Evolutionary conservation across 2,888 invertebrate genomes (phyloP).

Genomic region (Malachius bipustulatus): DNA sequence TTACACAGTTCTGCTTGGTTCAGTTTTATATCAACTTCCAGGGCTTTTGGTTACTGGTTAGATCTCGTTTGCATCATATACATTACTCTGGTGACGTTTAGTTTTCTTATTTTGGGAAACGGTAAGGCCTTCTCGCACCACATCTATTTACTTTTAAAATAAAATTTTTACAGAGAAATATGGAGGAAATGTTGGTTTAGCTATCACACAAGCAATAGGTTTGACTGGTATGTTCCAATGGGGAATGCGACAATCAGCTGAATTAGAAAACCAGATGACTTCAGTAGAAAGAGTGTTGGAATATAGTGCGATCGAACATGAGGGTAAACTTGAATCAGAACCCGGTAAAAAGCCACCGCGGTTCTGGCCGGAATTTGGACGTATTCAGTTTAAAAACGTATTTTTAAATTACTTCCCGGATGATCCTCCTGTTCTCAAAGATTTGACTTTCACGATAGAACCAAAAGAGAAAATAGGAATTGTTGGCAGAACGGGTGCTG

Average conservation of each 20-base stretch:
- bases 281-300: constrained; percentile 72
- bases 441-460: constrained; percentile 53
- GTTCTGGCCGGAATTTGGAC: constrained; percentile 62
- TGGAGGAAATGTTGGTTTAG: constrained; percentile 36
- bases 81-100: constrained; percentile 73
- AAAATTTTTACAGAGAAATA: constrained; percentile 27
- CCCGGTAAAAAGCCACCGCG: constrained; percentile 55
- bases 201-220: constrained; percentile 35
- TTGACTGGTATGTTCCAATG: constrained; percentile 60
- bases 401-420: constrained; percentile 56
- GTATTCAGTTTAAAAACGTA: constrained; percentile 55
- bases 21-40: constrained; percentile 75
- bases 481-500: constrained; percentile 75
- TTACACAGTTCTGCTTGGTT: constrained; percentile 88
- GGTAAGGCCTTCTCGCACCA: constrained; percentile 37
- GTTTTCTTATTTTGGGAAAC: constrained; percentile 61
- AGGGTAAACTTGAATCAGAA: constrained; percentile 40
- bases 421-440: constrained; percentile 65
- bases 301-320: constrained; percentile 31
- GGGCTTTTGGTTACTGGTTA: constrained; percentile 89
- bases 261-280: constrained; percentile 66
- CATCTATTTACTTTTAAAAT: not conserved
- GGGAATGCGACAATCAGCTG: constrained; percentile 57
- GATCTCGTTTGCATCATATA: constrained; percentile 82
- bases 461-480: constrained; percentile 65